Base-by-base conservation (phyloP, 2,888 invertebrate species). In the Tetragonula carbonaria region DNA sequence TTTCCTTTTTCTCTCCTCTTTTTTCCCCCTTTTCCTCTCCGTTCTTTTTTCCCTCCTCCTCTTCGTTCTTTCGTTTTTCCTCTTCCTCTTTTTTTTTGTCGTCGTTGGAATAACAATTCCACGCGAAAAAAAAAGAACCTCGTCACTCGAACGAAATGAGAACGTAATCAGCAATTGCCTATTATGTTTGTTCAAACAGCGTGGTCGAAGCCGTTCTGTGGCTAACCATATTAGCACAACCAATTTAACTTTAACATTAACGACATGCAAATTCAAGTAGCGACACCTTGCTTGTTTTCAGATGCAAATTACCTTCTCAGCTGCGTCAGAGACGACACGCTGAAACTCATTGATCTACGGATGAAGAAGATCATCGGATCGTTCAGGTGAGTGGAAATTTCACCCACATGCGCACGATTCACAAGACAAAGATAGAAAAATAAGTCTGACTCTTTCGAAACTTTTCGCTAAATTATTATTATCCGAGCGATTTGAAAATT, bases 241-340 rank as follows among this genome's bases (percentile, higher is more conserved):
- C 78, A 84, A 86, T 86, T 86, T 86, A 80, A 84, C 75, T 86
- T 76, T 28, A 73, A 75, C 66, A 71, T 63, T 67, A 57, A 51
- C 65, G 57, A 76, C 80, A 77, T 75, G 86, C 59, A 77, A 80
- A 85, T 86, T 85, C 74, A 83, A 79, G 50, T 51, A 33, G 63
- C 73, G 63, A 78, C 73, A 80, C 67, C 78, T 45, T 77, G 82
- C 82, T 88, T 95, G 95, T 92, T 95, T 95, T 85, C 96, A 98
- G 99, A 99, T 96, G 97, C 97, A 91, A 97, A 97, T 95, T 97
- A 97, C 95, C 96, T 99, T 90, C 95, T 99, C 93, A 97, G 98
- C 93, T 99, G 99, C 94, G 98, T 98, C 76, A 96, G 99, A 91
- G 99, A 99, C 95, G 99, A 99, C 95, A 98, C 98, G 33, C 96